Base-by-base conservation (phyloP, 2,113 vertebrate genomes). In the Actenoides hombroni region DNA sequence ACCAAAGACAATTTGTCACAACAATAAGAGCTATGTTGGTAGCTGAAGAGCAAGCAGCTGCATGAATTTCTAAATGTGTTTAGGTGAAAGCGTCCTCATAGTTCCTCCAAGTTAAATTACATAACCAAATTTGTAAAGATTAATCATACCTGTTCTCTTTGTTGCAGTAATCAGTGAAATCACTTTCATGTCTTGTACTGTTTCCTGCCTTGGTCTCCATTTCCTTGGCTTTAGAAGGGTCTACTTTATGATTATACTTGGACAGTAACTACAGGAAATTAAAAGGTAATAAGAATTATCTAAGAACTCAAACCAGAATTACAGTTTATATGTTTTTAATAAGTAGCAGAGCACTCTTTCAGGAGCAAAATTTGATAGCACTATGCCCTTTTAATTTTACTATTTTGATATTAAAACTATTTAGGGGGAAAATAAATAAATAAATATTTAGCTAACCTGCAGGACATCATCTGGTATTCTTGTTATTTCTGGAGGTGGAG, bases 401-500 rank as follows among this genome's bases (percentile, higher is more conserved):
- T 75, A 11, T 61, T 84, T 57, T 78, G 26, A 53, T 81, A 84
- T 13, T 37, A 83, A 63, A 77, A 61, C 18, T 53, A 61, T 26
- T 64, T 60, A 51, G 16, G 13, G 20, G 46, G 18, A 48, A 48
- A 48, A 48, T 8, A 48, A 48, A 48, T 19, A 49, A 49, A 24
- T 53, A 70, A 63, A 49, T 79, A 49, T 79, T 60, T 37, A 68
- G 44, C 94, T 86, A 54, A 98, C 98, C 98, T 98, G 97, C 35
- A 97, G 94, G 83, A 98, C 90, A 59, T 98, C 96, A 46, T 98
- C 97, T 85, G 98, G 97, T 95, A 98, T 98, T 25, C 60, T 77
- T 60, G 98, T 98, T 86, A 98, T 96, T 97, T 97, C 97, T 84
- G 98, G 98, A 60, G 97, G 96, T 13, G 97, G 95, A n/a, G 98